Evolutionary conservation across 2,113 vertebrate genomes (phyloP).

Genomic region (Neogale vison): DNA sequence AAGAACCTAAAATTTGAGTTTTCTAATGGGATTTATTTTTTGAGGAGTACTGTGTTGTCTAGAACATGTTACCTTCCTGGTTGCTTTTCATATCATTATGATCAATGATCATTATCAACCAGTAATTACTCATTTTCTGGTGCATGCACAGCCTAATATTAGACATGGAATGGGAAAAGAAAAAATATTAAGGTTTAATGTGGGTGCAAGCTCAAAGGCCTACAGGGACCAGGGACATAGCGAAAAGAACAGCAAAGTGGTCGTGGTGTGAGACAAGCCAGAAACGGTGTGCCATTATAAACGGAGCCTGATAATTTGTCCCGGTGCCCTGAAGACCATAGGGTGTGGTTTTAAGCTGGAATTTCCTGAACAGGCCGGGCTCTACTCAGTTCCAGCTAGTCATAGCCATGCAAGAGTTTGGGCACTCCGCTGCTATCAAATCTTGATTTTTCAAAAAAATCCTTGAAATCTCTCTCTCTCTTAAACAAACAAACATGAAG

Average conservation of each 20-base stretch:
- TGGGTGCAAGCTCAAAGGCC: neutral
- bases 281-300: neutral
- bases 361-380: neutral
- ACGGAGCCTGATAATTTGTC: neutral
- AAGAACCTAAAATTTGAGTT: neutral
- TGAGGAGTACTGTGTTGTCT: neutral
- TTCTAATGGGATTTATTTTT: neutral
- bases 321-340: neutral
- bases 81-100: conserved; percentile 17
- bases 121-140: neutral
- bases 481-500: neutral
- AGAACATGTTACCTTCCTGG: neutral
- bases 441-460: conserved; percentile 24
- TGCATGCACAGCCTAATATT: neutral
- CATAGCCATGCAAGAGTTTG: neutral
- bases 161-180: neutral
- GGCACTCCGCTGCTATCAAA: neutral
- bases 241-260: neutral
- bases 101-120: neutral
- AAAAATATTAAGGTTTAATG: neutral
- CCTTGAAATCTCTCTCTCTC: neutral
- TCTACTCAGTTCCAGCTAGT: neutral
- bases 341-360: neutral
- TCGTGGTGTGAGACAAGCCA: neutral
- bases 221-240: neutral